These are phyloP conservation scores for Sylvia borin DNA, from an alignment of 2,797 vertebrate species.

Conservation along the genomic window DNA sequence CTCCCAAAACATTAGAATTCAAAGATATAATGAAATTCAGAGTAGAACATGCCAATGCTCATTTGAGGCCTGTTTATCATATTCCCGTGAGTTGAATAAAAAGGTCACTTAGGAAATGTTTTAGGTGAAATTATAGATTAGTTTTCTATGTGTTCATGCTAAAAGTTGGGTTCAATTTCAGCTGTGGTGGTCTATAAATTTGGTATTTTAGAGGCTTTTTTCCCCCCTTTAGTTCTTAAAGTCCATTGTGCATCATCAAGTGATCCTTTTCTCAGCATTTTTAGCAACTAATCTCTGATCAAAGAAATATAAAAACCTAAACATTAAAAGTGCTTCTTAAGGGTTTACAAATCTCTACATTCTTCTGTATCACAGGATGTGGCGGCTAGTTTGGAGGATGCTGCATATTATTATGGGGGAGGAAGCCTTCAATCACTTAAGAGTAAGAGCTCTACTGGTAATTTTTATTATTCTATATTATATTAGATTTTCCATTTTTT, in stretches of 20 bases:
- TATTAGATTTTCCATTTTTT: constrained; percentile 40
- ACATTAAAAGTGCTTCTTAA: constrained; percentile 24
- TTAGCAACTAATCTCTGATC: constrained; percentile 18
- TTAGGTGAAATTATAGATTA: background rate
- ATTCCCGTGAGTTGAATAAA: background rate
- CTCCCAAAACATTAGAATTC: constrained; percentile 24
- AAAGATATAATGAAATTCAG: constrained; percentile 23
- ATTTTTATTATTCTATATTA: constrained; percentile 17
- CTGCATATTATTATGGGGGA: background rate
- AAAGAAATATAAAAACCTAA: constrained; percentile 23
- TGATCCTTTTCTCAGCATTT: background rate
- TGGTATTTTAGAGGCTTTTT: background rate
- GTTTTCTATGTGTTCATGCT: background rate
- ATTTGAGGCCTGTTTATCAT: constrained; percentile 15
- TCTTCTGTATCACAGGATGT: background rate
- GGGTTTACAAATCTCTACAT: constrained; percentile 15
- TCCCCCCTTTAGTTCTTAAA: background rate
- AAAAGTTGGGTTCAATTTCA: background rate
- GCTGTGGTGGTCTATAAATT: background rate
- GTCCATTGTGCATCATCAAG: background rate
- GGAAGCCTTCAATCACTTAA: background rate
- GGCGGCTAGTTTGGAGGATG: background rate
- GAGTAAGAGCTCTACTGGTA: background rate
- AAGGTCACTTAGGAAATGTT: background rate
- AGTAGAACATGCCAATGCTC: constrained; percentile 3